Evolutionary conservation across 2,888 invertebrate genomes (phyloP), one percentile per base, ranked within the genome.

Genomic region (Hemaris fuciformis): DNA sequence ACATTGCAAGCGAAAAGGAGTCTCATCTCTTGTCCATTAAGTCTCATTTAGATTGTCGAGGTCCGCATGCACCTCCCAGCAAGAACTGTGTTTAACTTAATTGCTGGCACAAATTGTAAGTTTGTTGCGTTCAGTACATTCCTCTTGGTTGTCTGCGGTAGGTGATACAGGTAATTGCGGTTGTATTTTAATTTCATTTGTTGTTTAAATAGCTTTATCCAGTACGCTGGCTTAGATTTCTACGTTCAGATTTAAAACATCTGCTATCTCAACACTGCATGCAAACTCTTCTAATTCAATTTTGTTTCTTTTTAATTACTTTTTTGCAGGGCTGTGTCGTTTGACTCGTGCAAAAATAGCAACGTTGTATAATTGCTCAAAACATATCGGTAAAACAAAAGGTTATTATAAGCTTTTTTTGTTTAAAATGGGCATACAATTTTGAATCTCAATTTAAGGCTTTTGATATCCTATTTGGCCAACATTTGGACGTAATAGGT

Each of bases 1-100:
- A 42, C 22, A 53, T n/a, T 46, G 58, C 63, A 65, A 57, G 15
- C 60, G n/a, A 71, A 69, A 71, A 64, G 66, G 58, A 66, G 69
- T 70, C 41, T 18, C 38, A 53, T 18, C 15, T 25, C 27, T 7
- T 34, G 2, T 13, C 8, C 8, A 15, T 41, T 48, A 38, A 41
- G 23, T 60, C n/a, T 1, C 8, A 3, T 53, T 41, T 41, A 15
- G 25, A 38, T 13, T 25, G 0, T 3, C n/a, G 18, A 53, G 18
- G 31, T 31, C 8, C 15, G 3, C 25, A 53, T 53, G 31, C 53
- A 53, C 18, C 53, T 27, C 25, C 10, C 8, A 15, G 27, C 18
- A 18, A 53, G 48, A 18, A 18, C 27, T 31, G 53, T 53, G 27
- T 53, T 53, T 53, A 53, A 53, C 53, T 27, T 27, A 53, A 53